These are phyloP conservation scores for Pangasius sanitwongsei DNA, from an alignment of 2,797 vertebrate genomes.

Conservation along the genomic window DNA sequence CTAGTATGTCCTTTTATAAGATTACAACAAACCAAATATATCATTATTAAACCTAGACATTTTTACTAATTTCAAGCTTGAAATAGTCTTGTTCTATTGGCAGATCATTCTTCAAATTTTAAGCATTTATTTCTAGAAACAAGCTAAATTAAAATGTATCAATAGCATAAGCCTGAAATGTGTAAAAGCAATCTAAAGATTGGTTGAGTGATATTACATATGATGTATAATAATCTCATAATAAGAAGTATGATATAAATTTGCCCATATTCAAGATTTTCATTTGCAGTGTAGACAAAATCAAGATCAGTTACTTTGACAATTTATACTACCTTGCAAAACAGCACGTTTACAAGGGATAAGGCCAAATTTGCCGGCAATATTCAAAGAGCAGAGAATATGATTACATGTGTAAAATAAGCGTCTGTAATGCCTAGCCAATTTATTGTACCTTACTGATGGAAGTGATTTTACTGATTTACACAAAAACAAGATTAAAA, in stretches of 20 bases:
- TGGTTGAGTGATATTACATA: background rate
- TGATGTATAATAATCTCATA: background rate
- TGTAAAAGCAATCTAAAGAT: background rate
- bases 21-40: background rate
- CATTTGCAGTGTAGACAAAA: background rate
- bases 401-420: background rate
- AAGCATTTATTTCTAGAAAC: background rate
- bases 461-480: background rate
- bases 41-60: background rate
- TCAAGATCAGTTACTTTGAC: background rate
- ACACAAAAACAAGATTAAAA: background rate
- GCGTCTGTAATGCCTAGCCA: background rate
- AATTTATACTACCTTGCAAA: background rate
- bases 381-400: background rate
- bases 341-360: background rate
- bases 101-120: background rate
- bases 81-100: background rate
- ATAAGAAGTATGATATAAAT: background rate
- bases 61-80: background rate
- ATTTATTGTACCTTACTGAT: background rate
- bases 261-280: background rate
- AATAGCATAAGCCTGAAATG: background rate
- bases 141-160: background rate
- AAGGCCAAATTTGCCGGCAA: background rate
- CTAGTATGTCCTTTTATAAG: background rate